phyloP scores from a whole-genome alignment of 2,113 vertebrate species.

The Serilophus lunatus region DNA sequence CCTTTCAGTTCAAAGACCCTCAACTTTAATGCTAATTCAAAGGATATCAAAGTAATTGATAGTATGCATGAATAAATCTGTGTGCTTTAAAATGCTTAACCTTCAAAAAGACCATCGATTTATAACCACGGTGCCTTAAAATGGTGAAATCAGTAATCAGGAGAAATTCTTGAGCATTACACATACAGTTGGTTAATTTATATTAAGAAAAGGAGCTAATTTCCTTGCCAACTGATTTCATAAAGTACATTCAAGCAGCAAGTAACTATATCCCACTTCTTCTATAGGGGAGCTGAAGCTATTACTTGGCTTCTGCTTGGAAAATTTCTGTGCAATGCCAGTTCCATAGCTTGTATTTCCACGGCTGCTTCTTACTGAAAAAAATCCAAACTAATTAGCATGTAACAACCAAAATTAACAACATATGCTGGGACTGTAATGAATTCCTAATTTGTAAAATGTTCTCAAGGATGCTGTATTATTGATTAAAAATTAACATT shows the following conservation, averaged over 20 bases:
- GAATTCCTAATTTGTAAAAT: constrained; percentile 51
- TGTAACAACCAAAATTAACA: constrained; percentile 3
- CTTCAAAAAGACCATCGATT: constrained; percentile 8
- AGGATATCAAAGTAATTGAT: constrained; percentile 53
- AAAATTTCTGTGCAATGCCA: not conserved
- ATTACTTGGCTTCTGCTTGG: not conserved
- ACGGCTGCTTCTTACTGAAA: not conserved
- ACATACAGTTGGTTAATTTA: not conserved
- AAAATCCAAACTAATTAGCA: constrained; percentile 52
- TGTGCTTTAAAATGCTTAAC: constrained; percentile 45
- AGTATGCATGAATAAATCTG: constrained; percentile 26
- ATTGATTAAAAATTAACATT: constrained; percentile 67
- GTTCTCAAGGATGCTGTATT: constrained; percentile 38
- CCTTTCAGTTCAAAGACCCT: constrained; percentile 34
- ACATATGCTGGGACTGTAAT: constrained; percentile 4
- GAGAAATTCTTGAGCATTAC: not conserved
- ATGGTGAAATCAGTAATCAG: constrained; percentile 9
- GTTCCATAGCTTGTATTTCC: not conserved
- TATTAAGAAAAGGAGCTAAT: not conserved
- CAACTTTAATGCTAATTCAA: constrained; percentile 36
- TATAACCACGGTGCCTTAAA: constrained; percentile 1
- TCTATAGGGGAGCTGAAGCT: not conserved
- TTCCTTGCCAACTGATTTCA: constrained; percentile 11
- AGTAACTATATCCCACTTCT: not conserved
- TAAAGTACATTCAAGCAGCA: not conserved